Conservation (phyloP, 2,888 invertebrate genomes). For the Cheilosia impressa region DNA sequence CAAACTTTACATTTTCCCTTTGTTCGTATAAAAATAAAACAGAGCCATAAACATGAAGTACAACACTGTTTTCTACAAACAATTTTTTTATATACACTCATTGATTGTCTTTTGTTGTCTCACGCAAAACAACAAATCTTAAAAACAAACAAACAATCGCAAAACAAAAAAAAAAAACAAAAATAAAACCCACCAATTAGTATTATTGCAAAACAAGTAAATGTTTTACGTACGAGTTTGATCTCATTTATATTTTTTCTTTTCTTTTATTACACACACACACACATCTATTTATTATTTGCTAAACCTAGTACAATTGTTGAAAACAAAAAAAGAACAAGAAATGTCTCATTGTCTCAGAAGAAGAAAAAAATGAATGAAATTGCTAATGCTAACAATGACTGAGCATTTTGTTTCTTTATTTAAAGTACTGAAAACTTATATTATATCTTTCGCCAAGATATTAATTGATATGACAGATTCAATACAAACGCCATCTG, state of each 20-base stretch:
- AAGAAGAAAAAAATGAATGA: constrained; percentile 30
- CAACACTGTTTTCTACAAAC: constrained; percentile 54
- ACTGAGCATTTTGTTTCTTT: constrained; percentile 38
- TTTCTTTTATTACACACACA: constrained; percentile 70
- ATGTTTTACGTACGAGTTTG: constrained; percentile 73
- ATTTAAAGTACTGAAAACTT: constrained; percentile 22
- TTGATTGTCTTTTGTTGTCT: neutral
- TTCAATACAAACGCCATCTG: neutral
- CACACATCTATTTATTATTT: constrained; percentile 64
- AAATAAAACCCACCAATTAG: constrained; percentile 72
- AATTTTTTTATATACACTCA: constrained; percentile 24
- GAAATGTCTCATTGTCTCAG: constrained; percentile 56
- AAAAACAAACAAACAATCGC: constrained; percentile 20
- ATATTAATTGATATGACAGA: neutral
- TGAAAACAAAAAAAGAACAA: constrained; percentile 53
- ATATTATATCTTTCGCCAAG: neutral
- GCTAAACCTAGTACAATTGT: constrained; percentile 70
- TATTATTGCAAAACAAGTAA: constrained; percentile 73
- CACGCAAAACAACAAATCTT: constrained; percentile 32
- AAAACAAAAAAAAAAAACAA: constrained; percentile 37
- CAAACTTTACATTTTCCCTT: constrained; percentile 8
- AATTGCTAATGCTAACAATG: constrained; percentile 21
- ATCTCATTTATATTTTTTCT: constrained; percentile 75
- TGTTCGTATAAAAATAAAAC: constrained; percentile 61
- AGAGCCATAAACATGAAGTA: constrained; percentile 75